Evolutionary conservation across 1,140 invertebrate genomes (phyloP).

Genomic region (Stegodyphus mimosarum): DNA sequence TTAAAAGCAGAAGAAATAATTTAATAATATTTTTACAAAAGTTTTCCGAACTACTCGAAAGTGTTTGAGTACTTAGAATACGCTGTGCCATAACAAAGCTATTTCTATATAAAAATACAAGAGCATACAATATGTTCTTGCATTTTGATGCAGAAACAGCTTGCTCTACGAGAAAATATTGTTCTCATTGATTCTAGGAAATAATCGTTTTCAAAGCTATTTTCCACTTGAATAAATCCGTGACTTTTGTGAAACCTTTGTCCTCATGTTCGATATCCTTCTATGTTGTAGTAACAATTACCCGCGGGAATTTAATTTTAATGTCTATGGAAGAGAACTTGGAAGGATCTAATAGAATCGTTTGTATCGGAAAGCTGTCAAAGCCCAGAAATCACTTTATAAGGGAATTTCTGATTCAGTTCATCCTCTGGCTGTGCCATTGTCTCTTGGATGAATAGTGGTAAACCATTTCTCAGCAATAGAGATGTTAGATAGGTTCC

Average conservation of each 20-base stretch:
- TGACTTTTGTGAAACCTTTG: conserved; percentile 33
- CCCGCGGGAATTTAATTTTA: conserved; percentile 32
- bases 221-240: conserved; percentile 29
- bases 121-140: background rate
- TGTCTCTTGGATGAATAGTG: conserved; percentile 26
- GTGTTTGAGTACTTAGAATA: no score
- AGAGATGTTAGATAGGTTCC: conserved; percentile 12
- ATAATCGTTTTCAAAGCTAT: conserved; percentile 26
- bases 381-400: conserved; percentile 28
- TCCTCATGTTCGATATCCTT: conserved; percentile 17
- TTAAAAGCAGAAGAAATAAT: no score
- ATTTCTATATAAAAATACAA: no score
- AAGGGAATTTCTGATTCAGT: background rate
- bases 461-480: conserved; percentile 7
- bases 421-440: background rate
- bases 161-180: conserved; percentile 8
- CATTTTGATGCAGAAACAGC: background rate
- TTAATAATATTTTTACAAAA: no score
- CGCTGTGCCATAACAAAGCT: no score
- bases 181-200: conserved; percentile 21
- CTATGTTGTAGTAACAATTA: conserved; percentile 21
- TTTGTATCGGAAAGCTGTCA: conserved; percentile 30
- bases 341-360: conserved; percentile 1
- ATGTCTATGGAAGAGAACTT: conserved; percentile 25
- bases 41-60: no score